phyloP scores from a whole-genome alignment of 2,113 vertebrate species.

The Sceloporus undulatus region DNA sequence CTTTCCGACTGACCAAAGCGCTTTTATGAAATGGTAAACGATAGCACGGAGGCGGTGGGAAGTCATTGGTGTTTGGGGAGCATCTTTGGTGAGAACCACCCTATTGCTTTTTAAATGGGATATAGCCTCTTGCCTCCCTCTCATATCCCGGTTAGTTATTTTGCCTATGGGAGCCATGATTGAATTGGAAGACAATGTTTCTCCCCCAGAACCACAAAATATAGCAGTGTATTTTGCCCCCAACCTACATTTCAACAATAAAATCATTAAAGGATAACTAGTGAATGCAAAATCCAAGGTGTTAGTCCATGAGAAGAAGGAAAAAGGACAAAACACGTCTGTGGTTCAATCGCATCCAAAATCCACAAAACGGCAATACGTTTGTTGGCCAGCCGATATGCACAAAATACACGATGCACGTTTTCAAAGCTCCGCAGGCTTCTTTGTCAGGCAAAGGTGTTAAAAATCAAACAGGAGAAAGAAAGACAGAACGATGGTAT shows the following conservation, averaged over 20 bases:
- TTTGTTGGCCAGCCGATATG: too few relatives aligned
- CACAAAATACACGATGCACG: too few relatives aligned
- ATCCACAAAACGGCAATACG: too few relatives aligned
- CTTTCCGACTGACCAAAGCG: not conserved
- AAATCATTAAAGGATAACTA: too few relatives aligned
- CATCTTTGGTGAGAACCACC: accelerated
- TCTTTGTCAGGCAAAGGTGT: too few relatives aligned
- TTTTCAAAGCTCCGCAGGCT: too few relatives aligned
- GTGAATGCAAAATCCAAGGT: too few relatives aligned
- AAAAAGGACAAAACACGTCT: too few relatives aligned
- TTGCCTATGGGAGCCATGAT: not conserved
- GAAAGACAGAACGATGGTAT: too few relatives aligned
- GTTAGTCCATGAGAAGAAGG: too few relatives aligned
- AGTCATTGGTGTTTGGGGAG: accelerated
- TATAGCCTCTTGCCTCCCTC: not conserved
- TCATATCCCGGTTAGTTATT: not conserved
- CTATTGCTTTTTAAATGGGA: accelerated
- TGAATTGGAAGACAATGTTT: not conserved
- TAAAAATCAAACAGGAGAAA: too few relatives aligned
- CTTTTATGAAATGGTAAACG: not conserved
- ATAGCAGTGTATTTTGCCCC: not conserved
- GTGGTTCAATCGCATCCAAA: not conserved
- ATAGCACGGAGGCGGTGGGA: accelerated
- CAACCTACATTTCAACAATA: too few relatives aligned
- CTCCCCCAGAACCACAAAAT: not conserved